Conservation (phyloP, 2,113 vertebrate species). For the Ciconia stormi region DNA sequence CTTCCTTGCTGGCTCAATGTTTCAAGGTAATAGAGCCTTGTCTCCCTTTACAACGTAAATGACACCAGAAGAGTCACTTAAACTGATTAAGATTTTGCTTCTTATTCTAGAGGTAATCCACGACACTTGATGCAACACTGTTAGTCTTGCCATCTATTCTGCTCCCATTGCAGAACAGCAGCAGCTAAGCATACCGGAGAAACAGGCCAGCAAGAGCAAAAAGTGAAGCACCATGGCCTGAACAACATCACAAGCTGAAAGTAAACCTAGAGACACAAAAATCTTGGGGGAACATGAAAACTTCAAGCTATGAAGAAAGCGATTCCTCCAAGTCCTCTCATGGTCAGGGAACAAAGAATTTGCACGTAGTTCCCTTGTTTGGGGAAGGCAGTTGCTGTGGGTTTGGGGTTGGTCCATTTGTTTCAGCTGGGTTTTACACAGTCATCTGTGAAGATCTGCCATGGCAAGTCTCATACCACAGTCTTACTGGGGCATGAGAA, state of each 20-base stretch:
- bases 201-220: neutral
- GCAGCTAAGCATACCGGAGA: neutral
- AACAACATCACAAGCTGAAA: neutral
- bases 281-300: neutral
- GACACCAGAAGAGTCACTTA: neutral
- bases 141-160: neutral
- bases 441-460: neutral
- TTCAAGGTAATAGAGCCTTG: neutral
- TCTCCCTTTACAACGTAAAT: neutral
- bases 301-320: neutral
- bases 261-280: neutral
- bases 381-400: neutral
- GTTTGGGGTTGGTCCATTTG: neutral
- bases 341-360: neutral
- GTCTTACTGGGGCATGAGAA: neutral
- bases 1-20: neutral
- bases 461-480: neutral
- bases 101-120: neutral
- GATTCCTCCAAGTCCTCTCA: neutral
- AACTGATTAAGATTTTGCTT: neutral
- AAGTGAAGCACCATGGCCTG: neutral
- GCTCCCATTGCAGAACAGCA: neutral
- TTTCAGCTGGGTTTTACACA: neutral
- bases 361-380: neutral
- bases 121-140: neutral